phyloP scores from a whole-genome alignment of 2,797 vertebrate species.

The Myiotriccus ornatus region DNA sequence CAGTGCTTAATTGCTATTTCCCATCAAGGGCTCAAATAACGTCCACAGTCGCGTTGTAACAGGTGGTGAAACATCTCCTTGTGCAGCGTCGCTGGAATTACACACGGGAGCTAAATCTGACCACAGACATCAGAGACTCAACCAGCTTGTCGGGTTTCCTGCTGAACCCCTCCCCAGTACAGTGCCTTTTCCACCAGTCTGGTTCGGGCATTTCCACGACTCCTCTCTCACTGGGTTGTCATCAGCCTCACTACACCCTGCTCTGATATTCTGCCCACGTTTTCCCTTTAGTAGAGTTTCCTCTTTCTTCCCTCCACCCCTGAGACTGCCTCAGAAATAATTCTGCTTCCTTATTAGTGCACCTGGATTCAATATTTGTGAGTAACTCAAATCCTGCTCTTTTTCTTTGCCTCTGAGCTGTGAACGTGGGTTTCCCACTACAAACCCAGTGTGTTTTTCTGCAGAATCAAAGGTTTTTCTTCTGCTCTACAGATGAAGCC shows the following conservation, averaged over 20 bases:
- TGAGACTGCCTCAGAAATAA: not conserved
- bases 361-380: conserved; percentile 45
- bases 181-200: not conserved
- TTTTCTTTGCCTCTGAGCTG: not conserved
- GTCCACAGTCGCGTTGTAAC: conserved; percentile 3
- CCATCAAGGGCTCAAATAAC: conserved; percentile 6
- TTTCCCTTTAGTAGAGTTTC: conserved; percentile 15
- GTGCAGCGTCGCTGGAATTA: not conserved
- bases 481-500: not conserved
- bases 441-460: not conserved
- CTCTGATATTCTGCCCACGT: conserved; percentile 36
- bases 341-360: not conserved
- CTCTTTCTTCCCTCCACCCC: conserved; percentile 11
- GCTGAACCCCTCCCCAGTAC: not conserved
- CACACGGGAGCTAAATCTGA: conserved; percentile 2
- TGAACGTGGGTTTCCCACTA: not conserved
- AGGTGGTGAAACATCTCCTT: not conserved
- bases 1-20: conserved; percentile 50
- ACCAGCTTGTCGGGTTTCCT: not conserved
- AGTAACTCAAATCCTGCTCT: not conserved
- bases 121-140: not conserved
- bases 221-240: not conserved
- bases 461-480: not conserved
- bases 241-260: not conserved
- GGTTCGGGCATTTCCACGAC: conserved; percentile 5